Conservation (phyloP, 1,140 invertebrate genomes). For the Maniola jurtina region DNA sequence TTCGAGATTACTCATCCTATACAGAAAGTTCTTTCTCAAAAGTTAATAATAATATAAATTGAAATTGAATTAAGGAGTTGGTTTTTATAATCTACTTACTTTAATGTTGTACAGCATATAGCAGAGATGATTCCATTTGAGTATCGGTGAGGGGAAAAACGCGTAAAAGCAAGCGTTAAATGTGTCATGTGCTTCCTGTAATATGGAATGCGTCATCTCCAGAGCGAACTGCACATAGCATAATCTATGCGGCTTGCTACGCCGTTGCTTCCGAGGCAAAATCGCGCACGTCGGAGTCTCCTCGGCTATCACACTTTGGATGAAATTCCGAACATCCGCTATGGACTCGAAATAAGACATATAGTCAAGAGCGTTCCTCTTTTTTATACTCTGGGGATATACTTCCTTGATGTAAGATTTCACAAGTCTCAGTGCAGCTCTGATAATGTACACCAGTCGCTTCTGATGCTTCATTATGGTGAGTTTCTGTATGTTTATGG, state of each 20-base stretch:
- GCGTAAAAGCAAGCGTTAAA: constrained; percentile 96
- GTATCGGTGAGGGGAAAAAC: constrained; percentile 95
- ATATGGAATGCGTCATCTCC: constrained; percentile 84
- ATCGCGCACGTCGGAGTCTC: constrained; percentile 79
- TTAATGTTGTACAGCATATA: constrained; percentile 90
- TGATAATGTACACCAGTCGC: constrained; percentile 92
- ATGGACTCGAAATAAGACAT: constrained; percentile 91
- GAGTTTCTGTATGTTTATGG: constrained; percentile 64
- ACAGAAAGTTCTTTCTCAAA: background rate
- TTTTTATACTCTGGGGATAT: constrained; percentile 85
- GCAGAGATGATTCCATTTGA: constrained; percentile 96
- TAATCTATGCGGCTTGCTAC: constrained; percentile 46
- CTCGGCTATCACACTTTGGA: constrained; percentile 92
- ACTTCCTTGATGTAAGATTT: constrained; percentile 93
- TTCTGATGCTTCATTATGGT: constrained; percentile 82
- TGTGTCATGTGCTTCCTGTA: constrained; percentile 94
- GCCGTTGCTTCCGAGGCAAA: constrained; percentile 47
- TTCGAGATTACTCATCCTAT: no score
- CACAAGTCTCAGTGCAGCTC: constrained; percentile 89
- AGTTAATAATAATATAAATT: background rate
- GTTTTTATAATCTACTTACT: constrained; percentile 71
- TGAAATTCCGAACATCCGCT: constrained; percentile 89
- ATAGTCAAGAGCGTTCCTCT: constrained; percentile 84
- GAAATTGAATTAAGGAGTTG: no score
- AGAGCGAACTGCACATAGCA: constrained; percentile 67